Evolutionary conservation across 2,888 invertebrate species (phyloP), one percentile per base, ranked within the genome.

Genomic region (Margaritifera margaritifera): DNA sequence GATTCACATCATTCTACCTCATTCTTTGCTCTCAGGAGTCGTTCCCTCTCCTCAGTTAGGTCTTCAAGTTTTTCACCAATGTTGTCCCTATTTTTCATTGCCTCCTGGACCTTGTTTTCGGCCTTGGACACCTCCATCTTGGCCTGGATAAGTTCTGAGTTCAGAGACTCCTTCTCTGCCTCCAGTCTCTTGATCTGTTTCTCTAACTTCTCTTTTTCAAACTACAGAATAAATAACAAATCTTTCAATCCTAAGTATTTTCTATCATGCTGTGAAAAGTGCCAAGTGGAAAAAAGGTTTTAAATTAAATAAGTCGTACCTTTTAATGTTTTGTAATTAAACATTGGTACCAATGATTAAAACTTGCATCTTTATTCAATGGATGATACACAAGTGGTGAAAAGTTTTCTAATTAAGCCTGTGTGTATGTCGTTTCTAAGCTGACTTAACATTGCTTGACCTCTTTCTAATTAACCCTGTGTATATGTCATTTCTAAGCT

Each of bases 201-300:
- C 59, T 86, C 86, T 8, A 79, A 71, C 68, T 85, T 85, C 62
- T 85, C 84, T 64, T 82, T 85, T 66, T 86, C 86, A 83, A 83
- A 86, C 84, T 86, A 71, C 22, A 74, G 77, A 58, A n/a, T 31
- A 54, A 54, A 56, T 24, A 31, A 61, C 51, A 31, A 22, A 31
- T 25, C 22, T 20, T 58, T n/a, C n/a, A n/a, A n/a, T 24, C 5
- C 4, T 19, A 64, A 15, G 20, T n/a, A n/a, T n/a, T n/a, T 31
- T 31, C 31, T 31, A 31, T 31, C 31, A 31, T 31, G 6, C 31
- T 31, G 31, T 42, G 2, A 31, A 8, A 31, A 31, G 31, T 8
- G 6, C 22, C 5, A 62, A 11, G 19, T 25, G 25, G 3, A 25
- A 53, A 18, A 19, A 53, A 53, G 18, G 8, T n/a, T 50, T 63